Conservation (phyloP, 2,797 vertebrate genomes). For the Distichodus sexfasciatus region DNA sequence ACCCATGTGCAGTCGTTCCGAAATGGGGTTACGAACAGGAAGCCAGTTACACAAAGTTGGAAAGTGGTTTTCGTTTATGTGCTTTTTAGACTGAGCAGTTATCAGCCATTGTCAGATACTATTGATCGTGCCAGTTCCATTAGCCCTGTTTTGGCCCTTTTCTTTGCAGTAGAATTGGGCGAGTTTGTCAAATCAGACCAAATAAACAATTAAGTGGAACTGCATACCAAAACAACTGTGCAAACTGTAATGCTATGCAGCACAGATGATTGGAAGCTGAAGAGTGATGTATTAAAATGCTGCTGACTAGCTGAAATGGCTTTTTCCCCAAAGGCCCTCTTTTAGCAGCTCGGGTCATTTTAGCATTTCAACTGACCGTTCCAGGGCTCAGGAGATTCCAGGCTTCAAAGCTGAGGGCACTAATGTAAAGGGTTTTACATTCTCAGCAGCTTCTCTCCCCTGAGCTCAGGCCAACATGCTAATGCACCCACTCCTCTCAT, state of each 20-base stretch:
- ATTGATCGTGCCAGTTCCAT: too few species aligned
- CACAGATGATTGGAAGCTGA: background rate
- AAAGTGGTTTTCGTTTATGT: too few species aligned
- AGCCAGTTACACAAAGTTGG: too few species aligned
- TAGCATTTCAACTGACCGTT: background rate
- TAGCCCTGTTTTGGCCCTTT: too few species aligned
- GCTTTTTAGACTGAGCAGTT: too few species aligned
- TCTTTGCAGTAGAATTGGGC: too few species aligned
- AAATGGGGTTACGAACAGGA: too few species aligned
- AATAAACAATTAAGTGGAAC: too few species aligned
- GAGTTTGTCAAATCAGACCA: too few species aligned
- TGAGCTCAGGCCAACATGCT: background rate
- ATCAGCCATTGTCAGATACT: too few species aligned
- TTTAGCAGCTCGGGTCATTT: conserved; percentile 11
- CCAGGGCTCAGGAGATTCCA: conserved; percentile 8
- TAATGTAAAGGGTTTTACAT: background rate
- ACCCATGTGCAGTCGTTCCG: too few species aligned
- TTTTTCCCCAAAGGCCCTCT: conserved; percentile 7
- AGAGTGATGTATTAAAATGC: background rate
- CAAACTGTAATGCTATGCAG: background rate
- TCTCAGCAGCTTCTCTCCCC: background rate
- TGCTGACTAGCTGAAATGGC: background rate
- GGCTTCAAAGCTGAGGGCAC: conserved; percentile 14
- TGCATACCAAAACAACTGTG: too few species aligned
- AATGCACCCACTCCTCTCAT: background rate